Percentiles rank a stretch among this genome's conserved stretches.
Evolutionary conservation across 2,797 vertebrate genomes (phyloP).

Genomic region (Tolypeutes matacus): DNA sequence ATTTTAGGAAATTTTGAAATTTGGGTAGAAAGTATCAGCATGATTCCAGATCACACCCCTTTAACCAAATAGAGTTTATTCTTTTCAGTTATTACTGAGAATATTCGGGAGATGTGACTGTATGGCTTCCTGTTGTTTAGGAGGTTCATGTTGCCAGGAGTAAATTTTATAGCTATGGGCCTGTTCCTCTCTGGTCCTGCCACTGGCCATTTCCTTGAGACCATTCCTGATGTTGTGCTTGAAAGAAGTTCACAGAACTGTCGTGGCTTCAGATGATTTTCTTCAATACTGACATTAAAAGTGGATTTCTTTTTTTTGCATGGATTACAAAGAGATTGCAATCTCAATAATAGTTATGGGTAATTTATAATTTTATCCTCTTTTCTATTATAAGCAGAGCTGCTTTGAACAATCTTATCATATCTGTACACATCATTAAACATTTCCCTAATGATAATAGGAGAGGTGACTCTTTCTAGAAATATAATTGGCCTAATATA

Average conservation of each 20-base stretch:
- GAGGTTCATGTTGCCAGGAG: background rate
- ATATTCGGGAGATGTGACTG: background rate
- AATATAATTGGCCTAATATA: background rate
- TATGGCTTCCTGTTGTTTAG: background rate
- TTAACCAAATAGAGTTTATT: too few species aligned
- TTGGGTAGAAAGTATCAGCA: background rate
- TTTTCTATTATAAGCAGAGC: background rate
- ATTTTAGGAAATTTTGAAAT: background rate
- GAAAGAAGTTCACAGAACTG: background rate
- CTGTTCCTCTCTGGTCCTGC: background rate
- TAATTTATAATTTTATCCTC: background rate
- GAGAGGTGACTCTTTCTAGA: background rate
- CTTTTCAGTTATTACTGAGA: background rate
- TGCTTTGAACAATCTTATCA: background rate
- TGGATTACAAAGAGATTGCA: background rate
- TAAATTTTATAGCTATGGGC: background rate
- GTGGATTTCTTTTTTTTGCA: background rate
- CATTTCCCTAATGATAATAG: background rate
- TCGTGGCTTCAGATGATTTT: background rate
- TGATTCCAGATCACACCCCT: background rate
- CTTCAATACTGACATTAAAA: background rate
- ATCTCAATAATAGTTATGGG: slow-evolving; percentile 70
- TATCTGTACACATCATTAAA: background rate
- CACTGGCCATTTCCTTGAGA: background rate
- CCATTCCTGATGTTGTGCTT: background rate